Conservation (phyloP, 1,140 invertebrate species). For the Harlomillsia oculata region DNA sequence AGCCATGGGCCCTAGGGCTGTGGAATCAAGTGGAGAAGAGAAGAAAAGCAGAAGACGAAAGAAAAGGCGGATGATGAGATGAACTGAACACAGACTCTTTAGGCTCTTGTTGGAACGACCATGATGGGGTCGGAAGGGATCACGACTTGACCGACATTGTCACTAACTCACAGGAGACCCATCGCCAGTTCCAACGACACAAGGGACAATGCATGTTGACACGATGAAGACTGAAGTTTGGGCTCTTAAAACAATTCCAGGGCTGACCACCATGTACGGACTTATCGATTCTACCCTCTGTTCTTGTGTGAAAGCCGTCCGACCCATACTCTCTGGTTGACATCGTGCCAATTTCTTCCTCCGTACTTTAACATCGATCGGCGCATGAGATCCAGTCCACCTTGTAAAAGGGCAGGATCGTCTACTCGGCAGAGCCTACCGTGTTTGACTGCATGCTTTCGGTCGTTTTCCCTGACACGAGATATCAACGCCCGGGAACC, state of each 20-base stretch:
- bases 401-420: slow-evolving; percentile 23
- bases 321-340: slow-evolving; percentile 31
- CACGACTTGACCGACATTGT: no score
- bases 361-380: slow-evolving; percentile 35
- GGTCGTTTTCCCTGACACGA: slow-evolving; percentile 24
- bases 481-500: slow-evolving; percentile 26
- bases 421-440: slow-evolving; percentile 16
- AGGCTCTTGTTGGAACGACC: no score
- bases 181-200: no score
- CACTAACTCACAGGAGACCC: no score
- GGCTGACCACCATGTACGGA: slow-evolving; percentile 29
- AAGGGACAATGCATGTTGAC: no score
- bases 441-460: slow-evolving; percentile 27
- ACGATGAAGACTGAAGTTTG: no score
- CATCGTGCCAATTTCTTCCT: slow-evolving; percentile 36
- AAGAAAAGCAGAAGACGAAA: no score
- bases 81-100: no score
- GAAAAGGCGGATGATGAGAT: no score
- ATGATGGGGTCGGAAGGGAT: no score
- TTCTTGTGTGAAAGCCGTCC: slow-evolving; percentile 27
- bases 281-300: slow-evolving; percentile 30
- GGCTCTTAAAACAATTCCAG: slow-evolving; percentile 9
- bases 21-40: no score
- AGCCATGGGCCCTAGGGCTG: no score
- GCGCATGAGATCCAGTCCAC: slow-evolving; percentile 34